Evolutionary conservation across 2,888 invertebrate species (phyloP), one percentile per base, ranked within the genome.

Genomic region (Furcula furcula): DNA sequence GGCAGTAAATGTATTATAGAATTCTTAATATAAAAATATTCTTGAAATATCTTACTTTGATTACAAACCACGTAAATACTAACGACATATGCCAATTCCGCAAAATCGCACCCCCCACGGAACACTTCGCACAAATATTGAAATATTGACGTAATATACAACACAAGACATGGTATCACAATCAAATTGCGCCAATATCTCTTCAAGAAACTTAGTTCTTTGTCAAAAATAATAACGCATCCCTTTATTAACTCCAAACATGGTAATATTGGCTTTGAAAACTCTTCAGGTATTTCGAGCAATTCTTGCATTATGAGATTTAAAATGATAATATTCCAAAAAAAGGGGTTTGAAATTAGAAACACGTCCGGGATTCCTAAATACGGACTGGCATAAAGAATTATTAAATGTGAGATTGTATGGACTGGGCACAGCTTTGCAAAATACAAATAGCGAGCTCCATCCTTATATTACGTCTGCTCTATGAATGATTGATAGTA

Each of bases 31-130:
- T n/a, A n/a, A n/a, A n/a, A n/a, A n/a, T n/a, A n/a, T n/a, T n/a
- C n/a, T n/a, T n/a, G n/a, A n/a, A n/a, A n/a, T n/a, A 10, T 4
- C 12, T 35, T 43, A 69, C 69, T 34, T 49, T 70, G 71, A 2
- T 46, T 41, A 28, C 40, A 34, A 11, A 67, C 42, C 0, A 58
- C 50, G 10, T 55, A 55, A 4, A 65, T 31, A 7, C 67, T 58
- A 0, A 64, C 39, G 1, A 59, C 34, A 18, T 48, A 51, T 1
- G 54, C 50, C 12, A 68, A 14, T 23, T 65, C 53, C 0, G 53
- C 50, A 13, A 66, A 9, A 4, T 38, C 36, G 10, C 64, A 18
- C 0, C 54, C 37, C 0, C 41, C 60, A 6, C 31, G 30, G 12
- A 56, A 53, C 2, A 50, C 30, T 5, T 52, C 44, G 4, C 20